Evolutionary conservation across 1,140 invertebrate species (phyloP).

Genomic region (Neelides sp.): DNA sequence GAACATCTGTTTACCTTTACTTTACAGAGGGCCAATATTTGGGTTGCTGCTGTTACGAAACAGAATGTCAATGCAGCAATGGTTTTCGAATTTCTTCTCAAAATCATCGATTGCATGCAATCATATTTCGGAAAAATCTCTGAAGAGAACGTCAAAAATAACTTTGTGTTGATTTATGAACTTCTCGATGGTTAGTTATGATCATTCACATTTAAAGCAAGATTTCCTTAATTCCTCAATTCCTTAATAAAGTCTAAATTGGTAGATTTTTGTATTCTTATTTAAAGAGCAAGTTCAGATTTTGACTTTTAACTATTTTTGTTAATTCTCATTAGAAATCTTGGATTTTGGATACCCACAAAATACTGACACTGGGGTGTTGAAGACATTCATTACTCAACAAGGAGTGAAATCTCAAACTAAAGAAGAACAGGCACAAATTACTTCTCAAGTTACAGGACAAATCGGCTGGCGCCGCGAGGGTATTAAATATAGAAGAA

Average conservation of each 20-base stretch:
- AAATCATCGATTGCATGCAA: constrained; percentile 99
- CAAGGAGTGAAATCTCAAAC: constrained; percentile 97
- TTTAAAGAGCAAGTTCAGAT: no score
- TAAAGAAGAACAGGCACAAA: constrained; percentile 98
- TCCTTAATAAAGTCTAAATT: no score
- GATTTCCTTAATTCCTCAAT: no score
- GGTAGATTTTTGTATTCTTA: no score
- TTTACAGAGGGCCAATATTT: constrained; percentile 81
- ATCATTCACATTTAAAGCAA: background rate
- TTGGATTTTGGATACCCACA: constrained; percentile 99
- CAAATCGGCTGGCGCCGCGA: constrained; percentile 99
- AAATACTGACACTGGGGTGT: constrained; percentile 96
- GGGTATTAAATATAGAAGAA: constrained; percentile 97
- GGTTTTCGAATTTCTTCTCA: constrained; percentile 99
- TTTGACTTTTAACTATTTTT: background rate
- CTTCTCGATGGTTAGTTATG: constrained; percentile 70
- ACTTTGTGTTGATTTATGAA: constrained; percentile 99
- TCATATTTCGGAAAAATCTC: constrained; percentile 99
- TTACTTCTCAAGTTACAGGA: constrained; percentile 97
- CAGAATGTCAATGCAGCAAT: constrained; percentile 99
- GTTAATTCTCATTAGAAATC: constrained; percentile 62
- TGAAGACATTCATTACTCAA: constrained; percentile 99
- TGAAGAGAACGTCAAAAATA: constrained; percentile 99
- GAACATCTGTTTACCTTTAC: constrained; percentile 13
- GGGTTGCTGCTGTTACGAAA: constrained; percentile 97